phyloP scores from a whole-genome alignment of 1,140 invertebrate genomes.

The Prorops nasuta region DNA sequence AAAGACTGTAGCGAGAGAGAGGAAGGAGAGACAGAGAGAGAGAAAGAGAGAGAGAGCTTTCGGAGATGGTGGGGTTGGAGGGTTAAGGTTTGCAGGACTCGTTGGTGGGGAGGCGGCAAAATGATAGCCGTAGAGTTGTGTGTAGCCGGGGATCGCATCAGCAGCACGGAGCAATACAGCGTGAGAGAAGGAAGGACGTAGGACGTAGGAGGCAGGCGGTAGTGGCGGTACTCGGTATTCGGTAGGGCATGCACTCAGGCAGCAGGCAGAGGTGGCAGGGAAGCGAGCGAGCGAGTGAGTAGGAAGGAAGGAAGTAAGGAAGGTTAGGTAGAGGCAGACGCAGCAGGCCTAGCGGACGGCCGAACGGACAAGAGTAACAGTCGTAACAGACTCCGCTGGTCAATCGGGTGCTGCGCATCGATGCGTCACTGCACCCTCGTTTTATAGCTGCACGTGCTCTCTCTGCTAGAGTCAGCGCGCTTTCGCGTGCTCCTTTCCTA shows the following conservation, averaged over 20 bases:
- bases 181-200: constrained; percentile 9
- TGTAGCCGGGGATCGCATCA: constrained; percentile 10
- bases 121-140: neutral
- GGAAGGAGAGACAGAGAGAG: too few relatives aligned
- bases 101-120: neutral
- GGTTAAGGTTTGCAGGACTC: too few relatives aligned
- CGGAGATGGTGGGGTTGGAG: too few relatives aligned
- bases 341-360: constrained; percentile 1
- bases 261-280: constrained; percentile 37
- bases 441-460: constrained; percentile 48
- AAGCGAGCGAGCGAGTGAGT: constrained; percentile 19
- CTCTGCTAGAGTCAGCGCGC: constrained; percentile 34
- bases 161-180: neutral
- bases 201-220: constrained; percentile 18
- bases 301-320: constrained; percentile 8
- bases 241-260: too few relatives aligned
- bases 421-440: constrained; percentile 52
- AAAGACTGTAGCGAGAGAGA: too few relatives aligned
- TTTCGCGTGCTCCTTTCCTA: constrained; percentile 3
- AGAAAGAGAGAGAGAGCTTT: too few relatives aligned
- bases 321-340: constrained; percentile 1
- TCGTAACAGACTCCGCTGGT: constrained; percentile 55
- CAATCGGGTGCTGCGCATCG: constrained; percentile 56
- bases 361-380: too few relatives aligned
- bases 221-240: too few relatives aligned